Evolutionary conservation across 2,113 vertebrate genomes (phyloP).

Genomic region (Carollia perspicillata): DNA sequence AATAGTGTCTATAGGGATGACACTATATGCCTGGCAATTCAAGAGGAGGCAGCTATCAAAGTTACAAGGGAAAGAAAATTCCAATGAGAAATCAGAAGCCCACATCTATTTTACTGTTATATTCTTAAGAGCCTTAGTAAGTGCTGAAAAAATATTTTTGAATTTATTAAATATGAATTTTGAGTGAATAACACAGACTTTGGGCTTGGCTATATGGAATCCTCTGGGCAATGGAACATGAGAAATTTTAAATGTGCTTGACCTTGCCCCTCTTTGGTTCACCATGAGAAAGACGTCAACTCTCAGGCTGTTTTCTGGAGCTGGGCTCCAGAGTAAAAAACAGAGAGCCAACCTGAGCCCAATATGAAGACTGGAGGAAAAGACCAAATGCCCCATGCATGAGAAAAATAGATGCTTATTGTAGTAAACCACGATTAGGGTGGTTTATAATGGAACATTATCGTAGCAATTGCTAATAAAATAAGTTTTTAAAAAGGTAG

Average conservation of each 20-base stretch:
- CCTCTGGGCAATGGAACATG: not conserved
- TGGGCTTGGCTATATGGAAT: not conserved
- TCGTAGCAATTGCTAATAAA: not conserved
- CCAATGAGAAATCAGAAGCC: not conserved
- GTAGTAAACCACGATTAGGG: not conserved
- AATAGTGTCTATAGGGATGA: not conserved
- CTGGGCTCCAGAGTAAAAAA: not conserved
- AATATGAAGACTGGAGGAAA: not conserved
- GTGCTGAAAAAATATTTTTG: not conserved
- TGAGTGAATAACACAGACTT: not conserved
- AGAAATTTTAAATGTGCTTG: not conserved
- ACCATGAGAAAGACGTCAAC: not conserved
- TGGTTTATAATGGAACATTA: not conserved
- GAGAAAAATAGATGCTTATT: not conserved
- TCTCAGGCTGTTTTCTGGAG: not conserved
- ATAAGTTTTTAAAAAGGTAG: not conserved
- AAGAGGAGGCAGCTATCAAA: conserved; percentile 13
- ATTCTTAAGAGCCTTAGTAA: not conserved
- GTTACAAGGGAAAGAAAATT: not conserved
- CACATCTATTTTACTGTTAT: not conserved
- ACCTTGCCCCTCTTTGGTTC: not conserved
- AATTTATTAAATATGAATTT: not conserved
- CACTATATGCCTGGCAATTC: not conserved
- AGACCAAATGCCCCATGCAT: not conserved
- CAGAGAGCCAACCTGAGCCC: not conserved